Base-by-base conservation (phyloP, 2,113 vertebrate species). In the Rhodinocichla rosea region DNA sequence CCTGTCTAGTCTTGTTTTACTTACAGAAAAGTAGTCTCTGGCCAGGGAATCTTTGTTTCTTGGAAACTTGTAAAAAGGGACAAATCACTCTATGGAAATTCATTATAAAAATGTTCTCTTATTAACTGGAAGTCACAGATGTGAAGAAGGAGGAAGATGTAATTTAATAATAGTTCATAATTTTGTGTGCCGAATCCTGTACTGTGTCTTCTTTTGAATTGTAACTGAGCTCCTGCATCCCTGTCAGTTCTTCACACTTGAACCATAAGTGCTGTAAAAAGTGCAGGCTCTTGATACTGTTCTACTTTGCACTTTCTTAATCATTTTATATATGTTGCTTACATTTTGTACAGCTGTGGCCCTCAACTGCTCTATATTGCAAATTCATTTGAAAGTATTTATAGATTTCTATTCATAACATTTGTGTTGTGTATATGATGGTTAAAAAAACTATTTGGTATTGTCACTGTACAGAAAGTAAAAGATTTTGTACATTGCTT, bases 251-350 rank as follows among this genome's bases (percentile, higher is more conserved):
- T 95, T 97, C 95, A 93, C 96, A 95, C 88, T 96, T 96, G 95
- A 98, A 96, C 92, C 94, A 60, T 92, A 97, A 96, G 97, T 96
- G 97, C 96, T 98, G 95, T 98, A 97, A 97, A 84, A 94, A 85
- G 85, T 93, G 96, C 92, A 98, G 81, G 86, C 89, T 97, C 94
- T 97, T 86, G 95, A 98, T 97, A 97, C 97, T 97, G 97, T 98
- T 97, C 96, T 97, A 97, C 97, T 98, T 98, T 97, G 98, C 98
- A 98, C 98, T 98, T 98, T 98, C 96, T 95, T 95, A 95, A 91
- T 96, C 6, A 6, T 97, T 97, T 93, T 97, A 94, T 97, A 97
- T 95, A 87, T 97, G 76, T 98, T 97, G 97, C 98, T 97, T 97
- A 95, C 91, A 92, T 98, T 95, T 97, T 98, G 97, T 98, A 98